A percentile compares a stretch with the other conserved stretches of the same genome.
These are phyloP conservation scores for Adelognathus sp. DNA, from an alignment of 2,888 invertebrate species.

Conservation along the genomic window DNA sequence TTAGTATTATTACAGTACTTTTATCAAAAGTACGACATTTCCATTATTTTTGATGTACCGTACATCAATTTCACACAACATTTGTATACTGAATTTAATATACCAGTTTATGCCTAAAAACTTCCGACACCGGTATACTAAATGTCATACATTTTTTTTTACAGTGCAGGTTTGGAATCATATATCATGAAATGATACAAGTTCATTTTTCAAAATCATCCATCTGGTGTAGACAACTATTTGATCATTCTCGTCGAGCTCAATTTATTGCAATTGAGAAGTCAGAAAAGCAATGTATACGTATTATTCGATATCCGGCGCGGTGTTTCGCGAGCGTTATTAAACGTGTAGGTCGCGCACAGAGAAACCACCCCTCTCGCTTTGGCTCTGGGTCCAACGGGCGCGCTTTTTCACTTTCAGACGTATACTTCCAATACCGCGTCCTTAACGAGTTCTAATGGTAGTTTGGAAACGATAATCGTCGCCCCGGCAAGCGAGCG, in stretches of 20 bases:
- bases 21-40: too few species aligned
- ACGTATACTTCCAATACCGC: constrained; percentile 79
- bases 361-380: constrained; percentile 22
- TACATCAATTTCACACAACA: too few species aligned
- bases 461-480: constrained; percentile 80
- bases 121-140: too few species aligned
- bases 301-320: constrained; percentile 19
- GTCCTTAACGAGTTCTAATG: constrained; percentile 79
- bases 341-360: constrained; percentile 67
- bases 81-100: too few species aligned
- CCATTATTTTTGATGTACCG: too few species aligned
- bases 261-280: not conserved
- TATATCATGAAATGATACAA: too few species aligned
- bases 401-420: constrained; percentile 59
- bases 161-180: too few species aligned
- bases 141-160: too few species aligned
- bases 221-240: not conserved
- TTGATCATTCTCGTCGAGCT: not conserved
- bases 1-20: too few species aligned
- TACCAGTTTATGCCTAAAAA: too few species aligned
- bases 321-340: constrained; percentile 60
- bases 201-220: not conserved
- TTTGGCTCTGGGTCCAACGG: not conserved
- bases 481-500: constrained; percentile 71
- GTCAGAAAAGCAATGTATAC: not conserved